Evolutionary conservation across 2,797 vertebrate species (phyloP), one percentile per base, ranked within the genome.

Genomic region (Pseudochromis fuscus): DNA sequence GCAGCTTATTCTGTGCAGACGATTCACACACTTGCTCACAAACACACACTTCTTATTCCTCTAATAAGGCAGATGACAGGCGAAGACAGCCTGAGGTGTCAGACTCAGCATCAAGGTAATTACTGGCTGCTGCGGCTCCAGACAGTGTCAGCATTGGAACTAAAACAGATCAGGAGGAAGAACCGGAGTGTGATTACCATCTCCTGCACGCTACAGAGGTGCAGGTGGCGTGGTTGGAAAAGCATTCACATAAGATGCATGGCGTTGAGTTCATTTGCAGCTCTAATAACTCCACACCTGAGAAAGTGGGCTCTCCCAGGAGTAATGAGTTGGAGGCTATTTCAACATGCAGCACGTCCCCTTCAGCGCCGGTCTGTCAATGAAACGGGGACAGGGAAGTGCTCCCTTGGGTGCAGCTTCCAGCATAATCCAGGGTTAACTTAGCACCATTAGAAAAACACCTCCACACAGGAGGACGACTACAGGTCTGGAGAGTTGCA

Each of bases 361-460:
- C 62, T 44, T 63, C 11, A 28, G 59, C 40, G 42, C 23, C 75
- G 57, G 67, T 45, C 53, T 19, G 69, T 51, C 61, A 74, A 30
- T 68, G 38, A 85, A 87, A 88, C 0, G 23, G 69, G 73, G 79
- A 68, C 69, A 85, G 77, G 49, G 46, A 62, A 74, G 67, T 23
- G 3, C 77, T 79, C 81, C 67, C 58, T 48, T 8, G 37, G 62
- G 63, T 68, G 72, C 60, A 78, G 53, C 70, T 75, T 69, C 59
- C 64, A 80, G 84, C 71, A 83, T 76, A 84, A 80, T 88, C 79
- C 72, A 62, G 77, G 81, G 71, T 86, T 88, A 84, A 85, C 58
- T 75, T 91, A 93, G 92, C 92, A 93, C 91, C 91, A 76, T 86
- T 45, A 78, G 75, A 51, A 59, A 80, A 61, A 53, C n/a, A n/a